Conservation (phyloP, 2,797 vertebrate genomes). For the Pseudotriccus pelzelni region DNA sequence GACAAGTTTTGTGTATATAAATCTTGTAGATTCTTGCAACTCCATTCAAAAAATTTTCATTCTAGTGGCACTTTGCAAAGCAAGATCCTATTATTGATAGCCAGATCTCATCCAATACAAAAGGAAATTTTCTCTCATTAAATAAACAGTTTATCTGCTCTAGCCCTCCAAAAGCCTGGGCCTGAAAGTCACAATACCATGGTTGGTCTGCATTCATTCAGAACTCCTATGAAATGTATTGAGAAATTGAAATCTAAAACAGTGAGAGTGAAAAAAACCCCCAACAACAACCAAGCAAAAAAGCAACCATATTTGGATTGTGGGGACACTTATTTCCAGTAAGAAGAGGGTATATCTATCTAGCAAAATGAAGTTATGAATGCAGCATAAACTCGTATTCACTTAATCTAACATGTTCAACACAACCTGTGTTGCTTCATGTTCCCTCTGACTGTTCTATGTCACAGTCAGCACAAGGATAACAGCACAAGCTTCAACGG, state of each 20-base stretch:
- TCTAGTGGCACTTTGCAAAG: neutral
- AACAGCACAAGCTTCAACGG: neutral
- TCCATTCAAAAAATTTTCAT: neutral
- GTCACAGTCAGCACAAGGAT: neutral
- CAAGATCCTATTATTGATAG: neutral
- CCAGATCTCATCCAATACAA: neutral
- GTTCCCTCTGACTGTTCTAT: neutral
- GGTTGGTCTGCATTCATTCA: neutral
- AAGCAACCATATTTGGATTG: neutral
- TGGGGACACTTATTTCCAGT: neutral
- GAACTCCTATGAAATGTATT: neutral
- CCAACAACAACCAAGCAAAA: neutral
- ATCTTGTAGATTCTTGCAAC: neutral
- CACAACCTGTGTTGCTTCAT: neutral
- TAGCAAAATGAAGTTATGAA: neutral
- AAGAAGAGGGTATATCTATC: neutral
- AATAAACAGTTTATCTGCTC: neutral
- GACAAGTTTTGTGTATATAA: neutral
- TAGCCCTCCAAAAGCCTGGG: neutral
- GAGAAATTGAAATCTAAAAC: neutral
- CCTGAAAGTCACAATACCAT: neutral
- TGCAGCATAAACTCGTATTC: neutral
- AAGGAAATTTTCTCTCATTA: neutral
- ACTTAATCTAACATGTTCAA: neutral
- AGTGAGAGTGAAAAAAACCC: neutral